Evolutionary conservation across 2,797 vertebrate species (phyloP).

Genomic region (Linurgus olivaceus): DNA sequence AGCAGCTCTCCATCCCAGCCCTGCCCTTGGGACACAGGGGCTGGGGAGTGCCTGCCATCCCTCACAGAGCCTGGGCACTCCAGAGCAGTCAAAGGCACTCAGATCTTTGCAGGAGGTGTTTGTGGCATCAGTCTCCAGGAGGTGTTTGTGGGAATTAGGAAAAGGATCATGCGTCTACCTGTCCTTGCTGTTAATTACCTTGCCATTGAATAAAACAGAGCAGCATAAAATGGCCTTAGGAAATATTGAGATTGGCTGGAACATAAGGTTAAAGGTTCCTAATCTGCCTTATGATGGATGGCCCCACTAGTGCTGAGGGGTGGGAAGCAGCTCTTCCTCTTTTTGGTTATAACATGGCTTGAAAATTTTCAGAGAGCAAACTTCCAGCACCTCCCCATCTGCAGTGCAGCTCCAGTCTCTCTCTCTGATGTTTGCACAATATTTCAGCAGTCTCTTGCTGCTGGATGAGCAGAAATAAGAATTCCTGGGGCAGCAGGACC

Average conservation of each 20-base stretch:
- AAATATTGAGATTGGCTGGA: constrained; percentile 7
- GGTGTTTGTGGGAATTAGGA: background rate
- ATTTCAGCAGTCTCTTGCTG: background rate
- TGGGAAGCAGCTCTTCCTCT: background rate
- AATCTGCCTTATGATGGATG: background rate
- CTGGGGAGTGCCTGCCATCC: background rate
- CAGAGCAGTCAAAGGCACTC: background rate
- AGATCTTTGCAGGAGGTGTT: background rate
- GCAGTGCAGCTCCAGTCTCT: background rate
- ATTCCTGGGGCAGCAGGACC: background rate
- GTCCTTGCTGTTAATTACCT: constrained; percentile 49
- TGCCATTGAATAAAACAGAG: background rate
- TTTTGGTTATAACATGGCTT: background rate
- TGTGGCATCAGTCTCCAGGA: background rate
- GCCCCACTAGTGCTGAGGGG: background rate
- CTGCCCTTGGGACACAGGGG: background rate
- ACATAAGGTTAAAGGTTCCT: constrained; percentile 37
- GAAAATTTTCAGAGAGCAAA: background rate
- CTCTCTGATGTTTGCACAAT: background rate
- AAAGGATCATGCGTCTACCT: background rate
- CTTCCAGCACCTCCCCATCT: background rate
- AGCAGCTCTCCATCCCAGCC: background rate
- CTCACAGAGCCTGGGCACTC: background rate
- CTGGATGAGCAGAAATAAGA: background rate
- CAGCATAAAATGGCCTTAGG: constrained; percentile 14